phyloP scores from a whole-genome alignment of 2,888 invertebrate genomes.

The Parapristionchus giblindavisi region DNA sequence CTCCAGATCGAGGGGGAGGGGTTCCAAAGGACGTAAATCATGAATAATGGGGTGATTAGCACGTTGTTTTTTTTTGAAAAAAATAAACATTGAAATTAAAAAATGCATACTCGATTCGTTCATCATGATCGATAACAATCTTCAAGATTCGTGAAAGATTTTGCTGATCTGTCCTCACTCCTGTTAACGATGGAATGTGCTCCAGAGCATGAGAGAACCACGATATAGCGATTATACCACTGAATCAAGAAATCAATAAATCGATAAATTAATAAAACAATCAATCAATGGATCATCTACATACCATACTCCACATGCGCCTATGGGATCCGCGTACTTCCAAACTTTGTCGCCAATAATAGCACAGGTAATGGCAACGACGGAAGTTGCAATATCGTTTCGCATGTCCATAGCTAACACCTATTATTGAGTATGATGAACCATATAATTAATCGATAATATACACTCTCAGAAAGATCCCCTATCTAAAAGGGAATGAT shows the following conservation, averaged over 20 bases:
- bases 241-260: conserved; percentile 42
- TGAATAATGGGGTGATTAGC: too few relatives aligned
- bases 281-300: too few relatives aligned
- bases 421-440: conserved; percentile 14
- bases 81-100: neutral
- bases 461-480: neutral
- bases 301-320: conserved; percentile 71
- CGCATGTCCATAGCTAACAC: conserved; percentile 72
- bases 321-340: conserved; percentile 72
- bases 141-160: conserved; percentile 62
- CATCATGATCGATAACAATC: conserved; percentile 66
- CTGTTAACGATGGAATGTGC: conserved; percentile 64
- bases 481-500: neutral
- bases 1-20: too few relatives aligned
- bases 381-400: conserved; percentile 73
- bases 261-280: neutral
- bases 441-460: neutral
- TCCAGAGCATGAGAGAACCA: conserved; percentile 67
- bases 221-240: conserved; percentile 61
- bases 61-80: too few relatives aligned
- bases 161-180: conserved; percentile 62
- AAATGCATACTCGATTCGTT: conserved; percentile 54
- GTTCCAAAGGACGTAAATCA: too few relatives aligned
- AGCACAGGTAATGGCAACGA: conserved; percentile 72
- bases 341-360: conserved; percentile 70